A percentile compares a stretch with the other conserved stretches of the same genome.
phyloP scores from a whole-genome alignment of 2,113 vertebrate genomes.

The Oryzias javanicus region DNA sequence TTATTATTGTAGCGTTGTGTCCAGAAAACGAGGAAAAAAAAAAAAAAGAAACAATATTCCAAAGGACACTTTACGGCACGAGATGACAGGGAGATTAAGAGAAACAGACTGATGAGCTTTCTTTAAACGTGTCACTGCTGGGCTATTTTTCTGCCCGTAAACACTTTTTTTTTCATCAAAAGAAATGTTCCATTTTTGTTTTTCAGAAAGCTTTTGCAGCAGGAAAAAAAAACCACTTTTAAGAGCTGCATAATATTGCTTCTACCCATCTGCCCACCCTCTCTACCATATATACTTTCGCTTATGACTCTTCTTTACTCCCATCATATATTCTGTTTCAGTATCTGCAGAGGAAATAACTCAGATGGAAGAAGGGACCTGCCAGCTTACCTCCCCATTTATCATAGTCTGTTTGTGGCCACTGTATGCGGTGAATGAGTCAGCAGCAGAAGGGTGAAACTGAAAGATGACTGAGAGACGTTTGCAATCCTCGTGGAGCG shows the following conservation, averaged over 20 bases:
- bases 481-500: constrained; percentile 52
- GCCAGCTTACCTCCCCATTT: constrained; percentile 54
- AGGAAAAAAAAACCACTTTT: constrained; percentile 31
- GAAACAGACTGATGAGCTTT: constrained; percentile 25
- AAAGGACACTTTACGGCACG: constrained; percentile 33
- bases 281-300: constrained; percentile 16
- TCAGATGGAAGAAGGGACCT: constrained; percentile 50
- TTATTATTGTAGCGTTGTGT: constrained; percentile 50
- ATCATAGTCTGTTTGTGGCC: constrained; percentile 59
- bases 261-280: constrained; percentile 24
- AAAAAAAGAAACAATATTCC: constrained; percentile 31
- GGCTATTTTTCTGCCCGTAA: constrained; percentile 37
- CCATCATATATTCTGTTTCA: constrained; percentile 31
- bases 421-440: constrained; percentile 54
- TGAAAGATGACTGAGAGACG: constrained; percentile 35
- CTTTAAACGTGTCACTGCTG: constrained; percentile 53
- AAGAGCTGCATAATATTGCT: constrained; percentile 33
- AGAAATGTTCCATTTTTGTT: constrained; percentile 39
- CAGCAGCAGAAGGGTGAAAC: constrained; percentile 49
- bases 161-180: constrained; percentile 46
- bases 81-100: constrained; percentile 48
- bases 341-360: constrained; percentile 59
- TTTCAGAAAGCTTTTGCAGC: constrained; percentile 19
- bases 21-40: constrained; percentile 4
- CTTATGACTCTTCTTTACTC: constrained; percentile 24